phyloP scores from a whole-genome alignment of 1,140 invertebrate genomes.

The Sinella curviseta region DNA sequence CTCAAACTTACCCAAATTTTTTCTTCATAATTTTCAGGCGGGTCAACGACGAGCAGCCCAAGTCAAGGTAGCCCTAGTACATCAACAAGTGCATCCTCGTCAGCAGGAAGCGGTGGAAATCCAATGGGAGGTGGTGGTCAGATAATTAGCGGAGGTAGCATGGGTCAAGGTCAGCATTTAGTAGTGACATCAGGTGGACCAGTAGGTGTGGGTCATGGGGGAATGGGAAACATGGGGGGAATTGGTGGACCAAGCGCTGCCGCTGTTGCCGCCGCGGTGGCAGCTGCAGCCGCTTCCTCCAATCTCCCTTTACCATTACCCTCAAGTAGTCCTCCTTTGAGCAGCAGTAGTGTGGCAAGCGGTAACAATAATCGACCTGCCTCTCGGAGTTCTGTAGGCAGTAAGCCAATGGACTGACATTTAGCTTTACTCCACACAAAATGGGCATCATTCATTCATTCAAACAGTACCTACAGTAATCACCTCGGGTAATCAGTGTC shows the following conservation, averaged over 20 bases:
- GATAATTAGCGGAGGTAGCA: conserved; percentile 30
- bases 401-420: conserved; percentile 49
- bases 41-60: conserved; percentile 47
- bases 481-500: conserved; percentile 37
- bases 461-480: conserved; percentile 44
- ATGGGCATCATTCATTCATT: conserved; percentile 49
- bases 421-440: conserved; percentile 49
- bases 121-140: conserved; percentile 28
- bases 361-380: conserved; percentile 41
- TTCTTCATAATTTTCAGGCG: too few relatives aligned
- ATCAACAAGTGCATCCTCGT: conserved; percentile 35
- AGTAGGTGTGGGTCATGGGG: conserved; percentile 26
- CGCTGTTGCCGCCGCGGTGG: conserved; percentile 29
- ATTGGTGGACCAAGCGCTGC: conserved; percentile 38
- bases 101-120: conserved; percentile 32
- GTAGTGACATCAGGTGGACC: conserved; percentile 35
- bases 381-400: conserved; percentile 42
- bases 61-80: conserved; percentile 49
- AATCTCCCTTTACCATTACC: conserved; percentile 37
- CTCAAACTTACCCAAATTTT: too few relatives aligned
- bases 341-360: conserved; percentile 26
- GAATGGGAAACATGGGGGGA: conserved; percentile 36
- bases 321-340: conserved; percentile 40
- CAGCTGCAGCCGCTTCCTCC: conserved; percentile 35
- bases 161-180: conserved; percentile 33